Base-by-base conservation (phyloP, 2,797 vertebrate genomes). In the Dermochelys coriacea region DNA sequence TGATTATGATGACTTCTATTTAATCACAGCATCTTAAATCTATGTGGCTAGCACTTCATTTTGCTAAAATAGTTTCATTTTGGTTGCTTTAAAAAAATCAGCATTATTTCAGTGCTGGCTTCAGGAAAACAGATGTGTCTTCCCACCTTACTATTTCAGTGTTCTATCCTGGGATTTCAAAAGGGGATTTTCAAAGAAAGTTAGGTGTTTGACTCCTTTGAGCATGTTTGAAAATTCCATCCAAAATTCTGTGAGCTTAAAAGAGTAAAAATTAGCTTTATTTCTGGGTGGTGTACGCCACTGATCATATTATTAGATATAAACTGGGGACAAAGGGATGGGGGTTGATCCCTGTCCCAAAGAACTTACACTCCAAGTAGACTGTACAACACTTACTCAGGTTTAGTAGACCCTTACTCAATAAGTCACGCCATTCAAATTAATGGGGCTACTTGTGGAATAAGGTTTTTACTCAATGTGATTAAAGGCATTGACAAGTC, bases 1-100 rank as follows among this genome's bases (percentile, higher is more conserved):
- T 71, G 78, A 94, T 90, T 54, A 50, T 80, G 14, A 86, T 59
- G 5, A 45, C 12, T 90, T 95, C 93, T 90, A 90, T 93, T 96
- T 37, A 57, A 95, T 93, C 27, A 78, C 21, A 89, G 1, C 71
- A 74, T 94, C 49, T 87, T 45, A 90, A 87, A 90, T 14, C 4
- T 88, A 27, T 64, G 6, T 84, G 45, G 47, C 21, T 21, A 85
- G 12, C 11, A 80, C 11, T 27, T 95, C 45, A 50, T 21, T 9
- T 84, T 31, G 0, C 27, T 78, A 87, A 93, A 94, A 84, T 18
- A 68, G 19, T 83, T 91, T 51, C 74, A 0, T 14, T 90, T 7
- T 78, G 27, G 87, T 2, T 95, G 5, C 6, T 94, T 37, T 4
- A 41, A 92, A 91, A 93, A 93, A 81, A 85, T 94, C 88, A 92